These are phyloP conservation scores for Cirrhinus molitorella DNA, from an alignment of 2,797 vertebrate genomes.

Conservation along the genomic window DNA sequence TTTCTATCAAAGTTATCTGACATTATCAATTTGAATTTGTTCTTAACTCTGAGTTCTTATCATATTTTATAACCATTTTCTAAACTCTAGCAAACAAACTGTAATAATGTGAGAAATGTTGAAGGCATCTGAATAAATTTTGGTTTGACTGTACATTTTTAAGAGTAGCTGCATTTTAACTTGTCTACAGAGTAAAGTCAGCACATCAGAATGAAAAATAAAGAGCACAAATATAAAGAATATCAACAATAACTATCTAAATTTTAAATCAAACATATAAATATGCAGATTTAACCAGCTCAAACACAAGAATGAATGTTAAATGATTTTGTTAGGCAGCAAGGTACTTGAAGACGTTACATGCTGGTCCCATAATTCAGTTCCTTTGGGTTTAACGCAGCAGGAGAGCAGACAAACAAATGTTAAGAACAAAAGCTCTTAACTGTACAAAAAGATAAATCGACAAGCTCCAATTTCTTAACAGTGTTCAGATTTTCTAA, in stretches of 20 bases:
- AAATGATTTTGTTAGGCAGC: conserved; percentile 31
- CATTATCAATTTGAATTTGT: too few relatives aligned
- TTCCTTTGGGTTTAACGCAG: conserved; percentile 44
- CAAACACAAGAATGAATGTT: conserved; percentile 28
- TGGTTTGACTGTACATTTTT: not conserved
- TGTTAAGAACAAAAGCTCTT: conserved; percentile 48
- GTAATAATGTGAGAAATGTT: too few relatives aligned
- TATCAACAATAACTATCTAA: not conserved
- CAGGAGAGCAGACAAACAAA: conserved; percentile 52
- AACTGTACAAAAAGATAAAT: conserved; percentile 30
- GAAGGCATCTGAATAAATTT: too few relatives aligned
- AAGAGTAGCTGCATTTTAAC: not conserved
- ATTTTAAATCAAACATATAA: conserved; percentile 4
- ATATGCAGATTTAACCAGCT: not conserved
- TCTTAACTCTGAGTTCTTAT: too few relatives aligned
- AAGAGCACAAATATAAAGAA: not conserved
- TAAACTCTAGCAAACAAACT: too few relatives aligned
- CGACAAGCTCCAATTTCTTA: conserved; percentile 28
- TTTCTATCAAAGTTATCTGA: too few relatives aligned
- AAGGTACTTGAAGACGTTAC: conserved; percentile 22
- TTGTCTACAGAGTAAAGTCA: not conserved
- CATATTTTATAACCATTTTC: too few relatives aligned
- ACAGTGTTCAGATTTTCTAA: conserved; percentile 20
- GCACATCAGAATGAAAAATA: not conserved
- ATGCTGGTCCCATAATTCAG: conserved; percentile 48